Conservation (phyloP, 2,797 vertebrate species). For the Melanotaenia parkinsoni region DNA sequence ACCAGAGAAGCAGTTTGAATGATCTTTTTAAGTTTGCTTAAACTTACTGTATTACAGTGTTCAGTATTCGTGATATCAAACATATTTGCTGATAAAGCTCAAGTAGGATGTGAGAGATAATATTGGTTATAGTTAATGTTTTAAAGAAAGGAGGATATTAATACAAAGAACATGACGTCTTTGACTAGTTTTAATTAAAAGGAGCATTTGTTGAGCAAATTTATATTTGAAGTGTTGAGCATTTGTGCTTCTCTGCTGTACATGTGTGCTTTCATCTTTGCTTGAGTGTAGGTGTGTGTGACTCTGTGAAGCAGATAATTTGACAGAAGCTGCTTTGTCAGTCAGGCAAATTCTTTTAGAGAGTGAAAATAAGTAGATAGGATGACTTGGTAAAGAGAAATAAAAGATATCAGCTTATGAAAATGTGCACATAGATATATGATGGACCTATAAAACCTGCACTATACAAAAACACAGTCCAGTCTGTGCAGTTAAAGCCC, state of each 20-base stretch:
- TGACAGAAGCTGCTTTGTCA: slow-evolving; percentile 17
- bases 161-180: background rate
- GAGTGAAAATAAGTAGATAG: background rate
- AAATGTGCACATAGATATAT: slow-evolving; percentile 24
- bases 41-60: background rate
- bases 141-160: background rate
- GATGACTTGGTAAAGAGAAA: background rate
- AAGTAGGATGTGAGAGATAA: background rate
- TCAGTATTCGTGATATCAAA: background rate
- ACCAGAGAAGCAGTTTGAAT: slow-evolving; percentile 1
- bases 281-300: background rate
- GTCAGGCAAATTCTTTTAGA: slow-evolving; percentile 14
- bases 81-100: slow-evolving; percentile 13
- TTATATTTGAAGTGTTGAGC: background rate
- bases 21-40: slow-evolving; percentile 16
- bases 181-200: too few species aligned
- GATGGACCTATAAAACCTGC: slow-evolving; percentile 15
- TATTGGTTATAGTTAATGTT: too few species aligned
- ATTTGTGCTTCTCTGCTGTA: background rate
- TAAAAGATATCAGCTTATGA: slow-evolving; percentile 4
- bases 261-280: background rate
- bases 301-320: slow-evolving; percentile 4
- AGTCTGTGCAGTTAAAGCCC: slow-evolving; percentile 3
- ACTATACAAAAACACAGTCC: slow-evolving; percentile 16
- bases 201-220: background rate